Evolutionary conservation across 2,888 invertebrate genomes (phyloP).

Genomic region (Liodrosophila aerea): DNA sequence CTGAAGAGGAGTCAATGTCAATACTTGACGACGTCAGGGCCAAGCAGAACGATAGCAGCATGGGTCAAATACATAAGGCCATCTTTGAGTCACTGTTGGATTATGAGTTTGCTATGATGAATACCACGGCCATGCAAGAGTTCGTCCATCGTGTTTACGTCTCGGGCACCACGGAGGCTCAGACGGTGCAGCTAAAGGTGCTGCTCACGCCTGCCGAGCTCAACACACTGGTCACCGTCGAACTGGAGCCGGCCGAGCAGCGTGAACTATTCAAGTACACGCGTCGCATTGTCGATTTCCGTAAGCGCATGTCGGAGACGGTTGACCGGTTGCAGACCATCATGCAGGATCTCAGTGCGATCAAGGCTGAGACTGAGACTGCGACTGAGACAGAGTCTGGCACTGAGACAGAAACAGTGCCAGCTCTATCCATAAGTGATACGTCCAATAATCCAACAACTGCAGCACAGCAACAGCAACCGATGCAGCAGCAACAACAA

Average conservation of each 20-base stretch:
- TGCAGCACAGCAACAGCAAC: neutral
- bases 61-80: slow-evolving; percentile 32
- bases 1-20: too few species aligned
- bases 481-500: slow-evolving; percentile 5
- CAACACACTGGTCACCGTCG: slow-evolving; percentile 11
- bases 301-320: slow-evolving; percentile 76
- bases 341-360: slow-evolving; percentile 53
- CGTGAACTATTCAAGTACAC: slow-evolving; percentile 70
- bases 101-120: slow-evolving; percentile 57
- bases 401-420: too few species aligned
- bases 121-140: slow-evolving; percentile 76
- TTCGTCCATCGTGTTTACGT: slow-evolving; percentile 69
- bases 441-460: neutral
- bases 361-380: slow-evolving; percentile 5
- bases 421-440: neutral
- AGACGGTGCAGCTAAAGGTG: slow-evolving; percentile 41
- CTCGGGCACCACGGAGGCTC: slow-evolving; percentile 60
- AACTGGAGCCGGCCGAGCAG: slow-evolving; percentile 28
- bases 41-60: slow-evolving; percentile 15
- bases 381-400: neutral
- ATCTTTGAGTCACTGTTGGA: slow-evolving; percentile 28
- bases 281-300: slow-evolving; percentile 69
- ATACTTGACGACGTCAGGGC: neutral
- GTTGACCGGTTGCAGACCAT: slow-evolving; percentile 77
- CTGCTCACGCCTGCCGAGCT: slow-evolving; percentile 65